Evolutionary conservation across 2,888 invertebrate species (phyloP).

Genomic region (Pheosia tremula): DNA sequence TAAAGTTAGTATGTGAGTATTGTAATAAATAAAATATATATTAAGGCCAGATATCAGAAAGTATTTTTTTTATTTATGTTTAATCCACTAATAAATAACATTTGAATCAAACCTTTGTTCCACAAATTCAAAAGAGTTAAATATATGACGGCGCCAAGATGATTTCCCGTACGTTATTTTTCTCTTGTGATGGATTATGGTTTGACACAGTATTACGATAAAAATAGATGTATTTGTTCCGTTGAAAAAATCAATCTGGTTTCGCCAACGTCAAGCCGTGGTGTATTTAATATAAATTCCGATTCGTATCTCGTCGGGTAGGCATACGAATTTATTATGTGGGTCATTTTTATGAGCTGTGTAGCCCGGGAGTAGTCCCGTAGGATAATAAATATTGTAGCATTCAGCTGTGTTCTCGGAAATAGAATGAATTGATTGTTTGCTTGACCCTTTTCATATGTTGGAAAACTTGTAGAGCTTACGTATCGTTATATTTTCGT

Average conservation of each 20-base stretch:
- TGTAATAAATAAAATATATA: too few species aligned
- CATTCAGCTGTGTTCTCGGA: slow-evolving; percentile 2
- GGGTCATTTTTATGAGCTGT: slow-evolving; percentile 10
- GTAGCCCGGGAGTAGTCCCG: slow-evolving; percentile 5
- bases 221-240: slow-evolving; percentile 4
- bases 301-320: slow-evolving; percentile 9
- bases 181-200: slow-evolving; percentile 6
- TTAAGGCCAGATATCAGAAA: too few species aligned
- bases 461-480: slow-evolving; percentile 12
- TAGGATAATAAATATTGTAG: slow-evolving; percentile 7
- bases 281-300: slow-evolving; percentile 17
- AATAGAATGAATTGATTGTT: slow-evolving; percentile 4
- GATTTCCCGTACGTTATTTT: not conserved
- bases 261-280: slow-evolving; percentile 5
- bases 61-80: too few species aligned
- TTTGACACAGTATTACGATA: slow-evolving; percentile 8
- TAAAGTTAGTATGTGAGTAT: too few species aligned
- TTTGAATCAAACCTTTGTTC: not conserved
- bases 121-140: not conserved
- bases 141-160: not conserved
- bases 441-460: slow-evolving; percentile 7
- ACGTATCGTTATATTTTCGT: too few species aligned
- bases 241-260: slow-evolving; percentile 13
- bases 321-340: slow-evolving; percentile 12
- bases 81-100: too few species aligned